phyloP scores from a whole-genome alignment of 2,888 invertebrate genomes.

The Pristionchus entomophagus region DNA sequence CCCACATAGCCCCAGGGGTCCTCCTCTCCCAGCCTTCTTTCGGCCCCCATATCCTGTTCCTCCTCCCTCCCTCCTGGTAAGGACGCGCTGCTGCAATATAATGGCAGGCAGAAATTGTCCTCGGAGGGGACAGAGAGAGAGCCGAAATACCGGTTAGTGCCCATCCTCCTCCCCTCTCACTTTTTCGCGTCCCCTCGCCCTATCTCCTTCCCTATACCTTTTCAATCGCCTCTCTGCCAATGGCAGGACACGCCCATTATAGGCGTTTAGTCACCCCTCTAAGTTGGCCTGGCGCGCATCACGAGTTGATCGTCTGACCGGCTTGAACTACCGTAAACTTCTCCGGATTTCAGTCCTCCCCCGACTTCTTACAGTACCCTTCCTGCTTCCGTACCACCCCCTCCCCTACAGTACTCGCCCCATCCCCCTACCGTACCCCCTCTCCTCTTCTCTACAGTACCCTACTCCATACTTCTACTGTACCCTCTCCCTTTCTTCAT shows the following conservation, averaged over 20 bases:
- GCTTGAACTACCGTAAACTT: background rate
- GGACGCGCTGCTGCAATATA: background rate
- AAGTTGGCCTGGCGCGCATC: background rate
- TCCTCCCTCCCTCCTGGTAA: conserved; percentile 23
- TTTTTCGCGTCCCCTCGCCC: background rate
- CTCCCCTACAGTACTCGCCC: background rate
- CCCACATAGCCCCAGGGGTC: conserved; percentile 11
- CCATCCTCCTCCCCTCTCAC: background rate
- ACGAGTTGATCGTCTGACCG: background rate
- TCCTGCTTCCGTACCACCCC: background rate
- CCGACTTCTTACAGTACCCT: background rate
- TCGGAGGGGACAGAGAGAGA: background rate
- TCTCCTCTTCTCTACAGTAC: background rate
- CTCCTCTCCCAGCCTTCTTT: background rate
- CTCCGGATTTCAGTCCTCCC: background rate
- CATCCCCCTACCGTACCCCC: background rate
- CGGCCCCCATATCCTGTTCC: conserved; percentile 8
- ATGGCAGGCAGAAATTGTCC: conserved; percentile 41
- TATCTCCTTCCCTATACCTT: background rate
- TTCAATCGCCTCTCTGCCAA: background rate
- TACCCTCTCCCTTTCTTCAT: background rate
- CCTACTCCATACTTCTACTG: background rate
- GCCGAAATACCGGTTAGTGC: conserved; percentile 1
- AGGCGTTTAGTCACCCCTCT: background rate
- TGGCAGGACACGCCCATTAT: background rate